phyloP scores from a whole-genome alignment of 2,113 vertebrate species.

The Carassius carassius region DNA sequence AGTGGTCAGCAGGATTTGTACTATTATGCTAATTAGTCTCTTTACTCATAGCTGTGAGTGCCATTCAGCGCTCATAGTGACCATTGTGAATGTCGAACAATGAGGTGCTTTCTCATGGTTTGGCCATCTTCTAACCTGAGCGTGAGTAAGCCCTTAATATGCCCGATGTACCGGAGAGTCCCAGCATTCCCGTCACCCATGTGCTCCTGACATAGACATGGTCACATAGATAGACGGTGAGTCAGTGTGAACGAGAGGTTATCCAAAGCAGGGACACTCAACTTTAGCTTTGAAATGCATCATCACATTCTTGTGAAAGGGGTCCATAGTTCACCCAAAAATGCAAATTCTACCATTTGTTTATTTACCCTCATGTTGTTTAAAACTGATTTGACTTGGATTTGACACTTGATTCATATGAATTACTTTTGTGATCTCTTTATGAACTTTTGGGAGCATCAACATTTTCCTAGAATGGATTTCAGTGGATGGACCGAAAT shows the following conservation, averaged over 20 bases:
- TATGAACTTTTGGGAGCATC: too few species aligned
- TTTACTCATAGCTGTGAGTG: slow-evolving; percentile 43
- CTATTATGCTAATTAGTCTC: slow-evolving; percentile 53
- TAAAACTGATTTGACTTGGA: too few species aligned
- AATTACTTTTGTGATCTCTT: too few species aligned
- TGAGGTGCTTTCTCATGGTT: slow-evolving; percentile 50
- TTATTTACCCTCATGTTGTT: too few species aligned
- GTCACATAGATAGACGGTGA: slow-evolving; percentile 34
- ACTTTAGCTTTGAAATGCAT: not conserved
- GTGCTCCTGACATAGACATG: slow-evolving; percentile 37
- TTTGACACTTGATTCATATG: too few species aligned
- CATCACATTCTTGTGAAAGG: too few species aligned
- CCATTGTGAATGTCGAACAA: slow-evolving; percentile 50
- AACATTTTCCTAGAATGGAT: too few species aligned
- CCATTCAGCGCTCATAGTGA: slow-evolving; percentile 50
- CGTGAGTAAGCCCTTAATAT: slow-evolving; percentile 33
- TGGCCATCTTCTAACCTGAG: slow-evolving; percentile 31
- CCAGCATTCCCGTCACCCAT: slow-evolving; percentile 53
- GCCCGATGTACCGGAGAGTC: slow-evolving; percentile 57
- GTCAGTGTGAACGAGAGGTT: slow-evolving; percentile 29
- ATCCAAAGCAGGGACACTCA: not conserved
- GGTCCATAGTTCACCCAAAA: too few species aligned
- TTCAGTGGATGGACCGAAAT: too few species aligned
- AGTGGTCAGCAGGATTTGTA: slow-evolving; percentile 45
- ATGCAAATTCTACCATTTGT: too few species aligned